Evolutionary conservation across 1,140 invertebrate genomes (phyloP).

Genomic region (Cataglyphis hispanica): DNA sequence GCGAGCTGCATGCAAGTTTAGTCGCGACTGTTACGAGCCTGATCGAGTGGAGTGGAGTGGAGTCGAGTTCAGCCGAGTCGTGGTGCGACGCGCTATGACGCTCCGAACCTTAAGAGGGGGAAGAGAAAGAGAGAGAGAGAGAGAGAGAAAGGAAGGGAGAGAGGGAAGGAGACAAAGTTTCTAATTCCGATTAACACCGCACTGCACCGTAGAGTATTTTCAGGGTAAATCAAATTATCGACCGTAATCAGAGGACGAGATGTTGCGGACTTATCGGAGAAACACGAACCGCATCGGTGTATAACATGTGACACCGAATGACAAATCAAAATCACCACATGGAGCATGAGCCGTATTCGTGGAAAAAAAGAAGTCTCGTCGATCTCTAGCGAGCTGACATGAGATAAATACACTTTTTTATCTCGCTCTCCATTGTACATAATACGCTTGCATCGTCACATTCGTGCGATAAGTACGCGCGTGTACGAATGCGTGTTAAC

Average conservation of each 20-base stretch:
- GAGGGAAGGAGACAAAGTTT: constrained; percentile 39
- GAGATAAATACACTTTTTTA: constrained; percentile 50
- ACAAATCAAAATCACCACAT: constrained; percentile 4
- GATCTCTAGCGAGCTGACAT: constrained; percentile 7
- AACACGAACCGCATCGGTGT: background rate
- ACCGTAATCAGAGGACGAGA: background rate
- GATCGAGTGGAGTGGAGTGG: constrained; percentile 64
- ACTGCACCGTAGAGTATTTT: constrained; percentile 21
- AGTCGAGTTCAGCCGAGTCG: constrained; percentile 59
- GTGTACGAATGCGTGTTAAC: constrained; percentile 41
- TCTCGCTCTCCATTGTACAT: constrained; percentile 43
- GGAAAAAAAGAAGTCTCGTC: constrained; percentile 27
- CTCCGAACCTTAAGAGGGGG: constrained; percentile 36
- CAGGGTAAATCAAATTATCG: constrained; percentile 35
- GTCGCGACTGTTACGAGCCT: constrained; percentile 77
- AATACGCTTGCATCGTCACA: constrained; percentile 49
- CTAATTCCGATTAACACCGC: constrained; percentile 23
- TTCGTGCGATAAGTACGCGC: constrained; percentile 37
- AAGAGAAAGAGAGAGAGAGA: background rate
- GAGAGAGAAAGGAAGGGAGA: constrained; percentile 27
- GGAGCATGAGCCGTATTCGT: no score
- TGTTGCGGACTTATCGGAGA: background rate
- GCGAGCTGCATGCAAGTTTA: constrained; percentile 73
- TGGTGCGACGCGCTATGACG: constrained; percentile 30
- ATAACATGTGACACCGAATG: background rate